A percentile compares a stretch with the other conserved stretches of the same genome.
These are phyloP conservation scores for Slavum lentiscoides DNA, from an alignment of 2,888 invertebrate genomes.

Conservation along the genomic window DNA sequence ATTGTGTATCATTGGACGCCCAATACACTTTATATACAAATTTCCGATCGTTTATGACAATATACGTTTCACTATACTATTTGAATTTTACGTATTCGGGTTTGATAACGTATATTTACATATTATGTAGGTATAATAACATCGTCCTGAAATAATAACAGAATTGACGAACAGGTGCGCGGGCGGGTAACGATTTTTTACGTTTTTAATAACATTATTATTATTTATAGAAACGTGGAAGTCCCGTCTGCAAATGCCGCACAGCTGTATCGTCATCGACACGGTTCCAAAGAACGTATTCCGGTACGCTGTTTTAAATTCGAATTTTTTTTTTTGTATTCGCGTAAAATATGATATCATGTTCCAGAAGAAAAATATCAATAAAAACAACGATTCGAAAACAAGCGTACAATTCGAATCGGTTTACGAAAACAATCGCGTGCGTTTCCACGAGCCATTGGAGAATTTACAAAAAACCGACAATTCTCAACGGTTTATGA, in stretches of 20 bases:
- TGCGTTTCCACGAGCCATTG: neutral
- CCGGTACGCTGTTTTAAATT: neutral
- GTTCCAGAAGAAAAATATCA: conserved; percentile 10
- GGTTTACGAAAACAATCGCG: neutral
- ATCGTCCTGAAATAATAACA: no score
- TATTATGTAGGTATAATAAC: no score
- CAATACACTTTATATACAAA: no score
- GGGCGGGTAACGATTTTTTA: no score
- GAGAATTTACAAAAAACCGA: neutral
- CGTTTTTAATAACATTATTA: no score
- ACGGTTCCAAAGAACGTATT: neutral
- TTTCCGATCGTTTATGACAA: no score
- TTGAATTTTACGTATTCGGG: no score
- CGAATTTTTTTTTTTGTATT: neutral
- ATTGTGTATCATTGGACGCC: no score
- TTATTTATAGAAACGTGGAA: neutral
- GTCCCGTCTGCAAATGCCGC: neutral
- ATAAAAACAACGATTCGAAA: neutral
- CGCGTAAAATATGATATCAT: neutral
- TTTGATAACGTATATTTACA: no score
- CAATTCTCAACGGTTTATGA: neutral
- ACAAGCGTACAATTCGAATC: neutral
- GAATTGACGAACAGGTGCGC: no score
- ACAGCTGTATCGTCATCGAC: neutral
- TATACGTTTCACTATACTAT: no score